Evolutionary conservation across 2,113 vertebrate species (phyloP).

Genomic region (Uria aalge): DNA sequence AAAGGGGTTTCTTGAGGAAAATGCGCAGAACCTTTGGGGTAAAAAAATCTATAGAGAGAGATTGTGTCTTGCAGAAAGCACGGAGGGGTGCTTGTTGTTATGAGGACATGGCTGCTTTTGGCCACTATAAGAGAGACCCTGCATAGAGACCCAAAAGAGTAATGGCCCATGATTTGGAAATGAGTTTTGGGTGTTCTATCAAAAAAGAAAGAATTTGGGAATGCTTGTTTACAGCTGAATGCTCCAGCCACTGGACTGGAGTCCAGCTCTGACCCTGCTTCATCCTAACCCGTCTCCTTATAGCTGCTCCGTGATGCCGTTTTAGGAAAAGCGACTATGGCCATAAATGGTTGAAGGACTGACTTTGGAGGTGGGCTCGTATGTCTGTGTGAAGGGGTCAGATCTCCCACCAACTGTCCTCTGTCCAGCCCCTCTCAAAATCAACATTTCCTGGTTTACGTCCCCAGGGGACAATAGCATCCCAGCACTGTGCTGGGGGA

Average conservation of each 20-base stretch:
- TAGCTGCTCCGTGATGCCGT: fast-evolving
- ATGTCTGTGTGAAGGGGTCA: neutral
- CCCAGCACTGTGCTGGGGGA: neutral
- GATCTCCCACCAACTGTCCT: neutral
- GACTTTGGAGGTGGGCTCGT: neutral
- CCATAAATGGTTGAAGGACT: neutral
- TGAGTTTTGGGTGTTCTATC: neutral
- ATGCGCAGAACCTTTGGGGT: neutral
- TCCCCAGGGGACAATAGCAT: neutral
- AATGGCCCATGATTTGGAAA: neutral
- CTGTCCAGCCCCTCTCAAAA: neutral
- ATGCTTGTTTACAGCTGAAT: neutral
- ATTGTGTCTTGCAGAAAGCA: neutral
- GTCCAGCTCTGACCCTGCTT: neutral
- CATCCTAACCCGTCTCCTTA: neutral
- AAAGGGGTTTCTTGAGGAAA: neutral
- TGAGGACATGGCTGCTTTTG: neutral
- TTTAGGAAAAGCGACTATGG: neutral
- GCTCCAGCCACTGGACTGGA: neutral
- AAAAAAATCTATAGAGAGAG: neutral
- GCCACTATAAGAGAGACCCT: fast-evolving
- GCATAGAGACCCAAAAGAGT: neutral
- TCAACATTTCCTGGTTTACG: neutral
- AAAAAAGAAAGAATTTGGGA: neutral
- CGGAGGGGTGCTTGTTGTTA: fast-evolving